Percentiles rank a stretch among this genome's conserved stretches.
phyloP scores from a whole-genome alignment of 1,140 invertebrate species.

The Bombus pyrosoma region DNA sequence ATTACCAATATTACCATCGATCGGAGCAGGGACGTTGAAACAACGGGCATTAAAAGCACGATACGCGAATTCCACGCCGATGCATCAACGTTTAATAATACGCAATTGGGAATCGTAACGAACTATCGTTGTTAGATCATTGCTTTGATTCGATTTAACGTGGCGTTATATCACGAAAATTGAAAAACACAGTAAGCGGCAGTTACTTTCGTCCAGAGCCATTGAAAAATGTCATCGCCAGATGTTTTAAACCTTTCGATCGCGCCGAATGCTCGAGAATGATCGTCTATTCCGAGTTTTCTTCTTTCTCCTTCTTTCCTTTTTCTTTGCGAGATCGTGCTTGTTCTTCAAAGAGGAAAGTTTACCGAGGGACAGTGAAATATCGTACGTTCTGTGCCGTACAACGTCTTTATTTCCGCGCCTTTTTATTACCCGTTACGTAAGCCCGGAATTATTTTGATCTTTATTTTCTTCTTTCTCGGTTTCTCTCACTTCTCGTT shows the following conservation, averaged over 20 bases:
- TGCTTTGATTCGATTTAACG: not conserved
- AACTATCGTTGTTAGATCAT: not conserved
- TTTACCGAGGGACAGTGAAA: slow-evolving; percentile 44
- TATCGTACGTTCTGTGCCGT: slow-evolving; percentile 11
- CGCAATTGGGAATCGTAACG: not conserved
- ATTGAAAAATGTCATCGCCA: slow-evolving; percentile 27
- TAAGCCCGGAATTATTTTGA: slow-evolving; percentile 60
- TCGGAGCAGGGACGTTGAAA: not conserved
- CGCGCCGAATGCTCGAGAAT: slow-evolving; percentile 20
- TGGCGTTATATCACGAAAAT: not conserved
- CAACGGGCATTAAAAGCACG: not conserved
- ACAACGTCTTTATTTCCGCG: slow-evolving; percentile 46
- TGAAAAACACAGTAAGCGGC: not conserved
- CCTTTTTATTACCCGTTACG: slow-evolving; percentile 51
- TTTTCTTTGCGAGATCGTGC: slow-evolving; percentile 22
- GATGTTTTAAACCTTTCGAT: slow-evolving; percentile 33
- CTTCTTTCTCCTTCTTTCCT: not conserved
- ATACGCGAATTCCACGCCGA: slow-evolving; percentile 11
- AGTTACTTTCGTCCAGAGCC: not conserved
- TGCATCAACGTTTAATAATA: slow-evolving; percentile 43
- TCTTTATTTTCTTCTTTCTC: slow-evolving; percentile 8
- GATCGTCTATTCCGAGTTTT: slow-evolving; percentile 33
- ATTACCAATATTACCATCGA: slow-evolving; percentile 11
- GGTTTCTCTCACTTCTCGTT: slow-evolving; percentile 1
- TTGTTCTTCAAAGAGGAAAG: slow-evolving; percentile 27